phyloP scores from a whole-genome alignment of 2,113 vertebrate genomes.

The Megaleporinus macrocephalus region DNA sequence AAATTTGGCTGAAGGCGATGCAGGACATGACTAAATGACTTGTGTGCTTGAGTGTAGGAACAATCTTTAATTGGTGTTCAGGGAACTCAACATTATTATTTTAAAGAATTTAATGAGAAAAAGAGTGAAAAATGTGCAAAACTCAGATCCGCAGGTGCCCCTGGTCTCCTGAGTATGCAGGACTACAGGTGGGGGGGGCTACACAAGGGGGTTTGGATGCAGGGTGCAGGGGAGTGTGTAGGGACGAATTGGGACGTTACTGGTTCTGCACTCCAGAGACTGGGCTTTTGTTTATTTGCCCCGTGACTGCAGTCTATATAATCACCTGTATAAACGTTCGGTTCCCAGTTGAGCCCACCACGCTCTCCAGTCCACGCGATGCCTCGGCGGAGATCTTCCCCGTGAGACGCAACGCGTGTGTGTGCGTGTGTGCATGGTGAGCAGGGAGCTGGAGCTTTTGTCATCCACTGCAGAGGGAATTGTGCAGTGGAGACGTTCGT shows the following conservation, averaged over 20 bases:
- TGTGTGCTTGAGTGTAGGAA: too few species aligned
- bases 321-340: constrained; percentile 65
- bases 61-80: too few species aligned
- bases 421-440: constrained; percentile 7
- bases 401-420: constrained; percentile 40
- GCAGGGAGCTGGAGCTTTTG: constrained; percentile 59
- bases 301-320: constrained; percentile 67
- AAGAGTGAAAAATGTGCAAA: neutral
- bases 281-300: constrained; percentile 72
- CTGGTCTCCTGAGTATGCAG: neutral
- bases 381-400: constrained; percentile 48
- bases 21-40: too few species aligned
- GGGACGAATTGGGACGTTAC: constrained; percentile 43
- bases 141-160: neutral
- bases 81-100: neutral
- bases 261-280: constrained; percentile 62
- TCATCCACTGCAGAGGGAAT: constrained; percentile 60
- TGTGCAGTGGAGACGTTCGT: constrained; percentile 45
- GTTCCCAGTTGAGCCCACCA: constrained; percentile 52
- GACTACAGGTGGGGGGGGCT: constrained; percentile 4
- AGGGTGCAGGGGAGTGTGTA: neutral
- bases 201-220: constrained; percentile 9
- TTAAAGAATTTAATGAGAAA: neutral
- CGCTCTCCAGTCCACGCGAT: constrained; percentile 58
- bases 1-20: too few species aligned